A percentile compares a stretch with the other conserved stretches of the same genome.
Evolutionary conservation across 2,113 vertebrate species (phyloP).

Genomic region (Mustelus asterias): DNA sequence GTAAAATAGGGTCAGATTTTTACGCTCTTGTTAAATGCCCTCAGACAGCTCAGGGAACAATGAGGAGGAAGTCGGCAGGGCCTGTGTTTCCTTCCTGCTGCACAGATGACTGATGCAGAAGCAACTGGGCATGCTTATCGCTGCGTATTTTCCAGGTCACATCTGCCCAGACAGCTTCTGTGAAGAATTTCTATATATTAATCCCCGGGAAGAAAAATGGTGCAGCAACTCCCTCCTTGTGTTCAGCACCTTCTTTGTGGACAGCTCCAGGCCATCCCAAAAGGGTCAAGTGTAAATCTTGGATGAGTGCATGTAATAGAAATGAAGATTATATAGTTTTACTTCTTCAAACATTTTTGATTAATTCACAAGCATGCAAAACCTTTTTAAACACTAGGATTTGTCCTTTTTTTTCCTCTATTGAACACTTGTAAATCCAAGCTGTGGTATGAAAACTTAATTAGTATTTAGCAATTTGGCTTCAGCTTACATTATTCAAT

Average conservation of each 20-base stretch:
- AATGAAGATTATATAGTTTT: not conserved
- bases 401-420: constrained; percentile 2
- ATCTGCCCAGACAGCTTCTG: constrained; percentile 40
- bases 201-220: not conserved
- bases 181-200: not conserved
- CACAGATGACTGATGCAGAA: fast-evolving
- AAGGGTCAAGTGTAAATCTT: not conserved
- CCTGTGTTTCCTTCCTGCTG: not conserved
- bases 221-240: constrained; percentile 41
- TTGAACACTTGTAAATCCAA: constrained; percentile 33
- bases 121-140: not conserved
- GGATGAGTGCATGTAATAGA: not conserved
- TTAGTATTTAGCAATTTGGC: constrained; percentile 35
- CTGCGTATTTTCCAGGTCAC: constrained; percentile 47
- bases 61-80: not conserved
- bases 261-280: not conserved
- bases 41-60: constrained; percentile 26
- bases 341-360: constrained; percentile 32
- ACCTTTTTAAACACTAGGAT: constrained; percentile 18
- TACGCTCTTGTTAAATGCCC: not conserved
- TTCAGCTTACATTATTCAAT: constrained; percentile 27
- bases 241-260: constrained; percentile 40
- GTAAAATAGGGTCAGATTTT: not conserved
- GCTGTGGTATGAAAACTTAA: constrained; percentile 30
- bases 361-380: constrained; percentile 28